Evolutionary conservation across 2,113 vertebrate genomes (phyloP).

Genomic region (Rana temporaria): DNA sequence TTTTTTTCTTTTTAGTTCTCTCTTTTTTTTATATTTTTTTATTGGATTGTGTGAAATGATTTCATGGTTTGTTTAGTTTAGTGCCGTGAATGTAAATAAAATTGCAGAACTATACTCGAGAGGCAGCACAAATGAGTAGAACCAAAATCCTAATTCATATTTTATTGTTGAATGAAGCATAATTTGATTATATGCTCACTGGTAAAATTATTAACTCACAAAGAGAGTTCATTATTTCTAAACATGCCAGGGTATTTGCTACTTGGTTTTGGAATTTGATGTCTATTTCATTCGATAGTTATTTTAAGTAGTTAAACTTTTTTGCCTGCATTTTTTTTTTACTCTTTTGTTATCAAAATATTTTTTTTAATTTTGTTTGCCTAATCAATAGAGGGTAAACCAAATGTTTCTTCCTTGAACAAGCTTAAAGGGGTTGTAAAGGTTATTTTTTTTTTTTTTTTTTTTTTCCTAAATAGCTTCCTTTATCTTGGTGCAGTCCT

Average conservation of each 20-base stretch:
- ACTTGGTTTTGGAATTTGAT: conserved; percentile 4
- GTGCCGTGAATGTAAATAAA: conserved; percentile 35
- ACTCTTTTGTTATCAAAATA: too few relatives aligned
- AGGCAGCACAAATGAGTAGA: conserved; percentile 35
- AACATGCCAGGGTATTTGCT: background rate
- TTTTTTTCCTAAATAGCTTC: too few relatives aligned
- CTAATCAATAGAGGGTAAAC: too few relatives aligned
- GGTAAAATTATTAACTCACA: conserved; percentile 39
- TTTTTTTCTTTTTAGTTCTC: background rate
- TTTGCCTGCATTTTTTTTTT: too few relatives aligned
- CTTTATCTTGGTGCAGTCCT: too few relatives aligned
- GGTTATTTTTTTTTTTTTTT: too few relatives aligned
- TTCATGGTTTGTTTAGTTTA: conserved; percentile 40
- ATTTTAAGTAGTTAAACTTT: background rate
- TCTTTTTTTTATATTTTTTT: conserved; percentile 9
- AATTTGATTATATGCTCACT: conserved; percentile 28
- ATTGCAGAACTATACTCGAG: conserved; percentile 30
- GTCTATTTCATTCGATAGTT: background rate
- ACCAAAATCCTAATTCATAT: conserved; percentile 27
- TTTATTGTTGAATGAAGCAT: conserved; percentile 28
- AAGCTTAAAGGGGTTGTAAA: too few relatives aligned
- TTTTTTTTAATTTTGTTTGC: too few relatives aligned
- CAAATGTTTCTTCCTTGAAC: too few relatives aligned
- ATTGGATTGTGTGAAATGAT: conserved; percentile 34
- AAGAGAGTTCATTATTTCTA: conserved; percentile 18